Evolutionary conservation across 2,888 invertebrate genomes (phyloP).

Genomic region (Philhelius pedissequus): DNA sequence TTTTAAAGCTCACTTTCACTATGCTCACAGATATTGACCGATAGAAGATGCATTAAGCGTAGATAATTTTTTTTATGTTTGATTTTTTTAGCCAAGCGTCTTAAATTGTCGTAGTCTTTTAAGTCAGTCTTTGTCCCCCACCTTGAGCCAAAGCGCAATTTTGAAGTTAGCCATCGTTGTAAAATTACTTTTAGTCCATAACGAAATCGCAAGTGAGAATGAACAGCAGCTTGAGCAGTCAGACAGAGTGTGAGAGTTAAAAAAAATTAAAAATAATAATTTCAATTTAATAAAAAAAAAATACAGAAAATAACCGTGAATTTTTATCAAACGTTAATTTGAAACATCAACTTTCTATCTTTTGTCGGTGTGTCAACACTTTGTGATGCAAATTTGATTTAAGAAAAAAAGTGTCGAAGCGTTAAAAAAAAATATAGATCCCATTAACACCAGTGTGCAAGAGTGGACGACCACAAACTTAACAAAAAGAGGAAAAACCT

Average conservation of each 20-base stretch:
- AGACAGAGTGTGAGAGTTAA: not conserved
- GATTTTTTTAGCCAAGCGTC: slow-evolving; percentile 31
- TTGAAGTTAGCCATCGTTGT: slow-evolving; percentile 60
- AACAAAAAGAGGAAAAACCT: not conserved
- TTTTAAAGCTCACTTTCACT: slow-evolving; percentile 56
- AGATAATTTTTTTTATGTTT: slow-evolving; percentile 31
- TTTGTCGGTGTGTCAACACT: not conserved
- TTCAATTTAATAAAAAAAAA: not conserved
- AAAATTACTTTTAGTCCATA: slow-evolving; percentile 63
- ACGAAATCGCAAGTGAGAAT: slow-evolving; percentile 46
- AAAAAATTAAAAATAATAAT: slow-evolving; percentile 7
- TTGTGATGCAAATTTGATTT: slow-evolving; percentile 66
- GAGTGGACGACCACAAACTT: not conserved
- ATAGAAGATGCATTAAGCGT: slow-evolving; percentile 1
- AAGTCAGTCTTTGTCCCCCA: not conserved
- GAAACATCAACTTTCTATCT: not conserved
- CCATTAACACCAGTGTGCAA: slow-evolving; percentile 53
- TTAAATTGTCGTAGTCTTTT: slow-evolving; percentile 24
- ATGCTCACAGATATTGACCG: not conserved
- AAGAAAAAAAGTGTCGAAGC: not conserved
- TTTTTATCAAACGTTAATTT: slow-evolving; percentile 54
- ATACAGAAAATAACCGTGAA: not conserved
- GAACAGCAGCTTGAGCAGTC: not conserved
- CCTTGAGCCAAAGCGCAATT: slow-evolving; percentile 41
- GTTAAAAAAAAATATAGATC: slow-evolving; percentile 19